A percentile compares a stretch with the other conserved stretches of the same genome.
phyloP scores from a whole-genome alignment of 2,888 invertebrate genomes.

The Cryptus armator region DNA sequence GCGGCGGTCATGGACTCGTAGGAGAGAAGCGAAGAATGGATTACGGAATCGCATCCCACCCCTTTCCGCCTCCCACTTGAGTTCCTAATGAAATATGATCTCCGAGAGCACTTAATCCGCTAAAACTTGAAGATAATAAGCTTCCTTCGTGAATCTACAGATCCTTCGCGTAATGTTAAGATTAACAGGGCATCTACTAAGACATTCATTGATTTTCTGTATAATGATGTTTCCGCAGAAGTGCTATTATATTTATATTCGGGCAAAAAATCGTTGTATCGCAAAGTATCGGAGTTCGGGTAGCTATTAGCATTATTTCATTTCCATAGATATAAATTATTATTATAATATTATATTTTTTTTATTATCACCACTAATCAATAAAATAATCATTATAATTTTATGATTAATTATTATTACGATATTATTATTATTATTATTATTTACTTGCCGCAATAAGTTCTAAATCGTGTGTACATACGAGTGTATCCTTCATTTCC shows the following conservation, averaged over 20 bases:
- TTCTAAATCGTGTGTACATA: no score
- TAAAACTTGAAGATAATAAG: constrained; percentile 16
- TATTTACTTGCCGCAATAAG: no score
- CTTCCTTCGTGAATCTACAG: neutral
- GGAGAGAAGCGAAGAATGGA: constrained; percentile 1
- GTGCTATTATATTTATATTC: neutral
- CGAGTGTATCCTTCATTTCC: no score
- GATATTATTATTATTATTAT: no score
- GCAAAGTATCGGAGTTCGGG: neutral
- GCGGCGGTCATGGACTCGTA: neutral
- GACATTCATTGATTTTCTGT: constrained; percentile 46
- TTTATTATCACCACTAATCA: no score
- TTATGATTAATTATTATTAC: no score
- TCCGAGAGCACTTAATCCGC: neutral
- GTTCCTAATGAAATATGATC: constrained; percentile 40
- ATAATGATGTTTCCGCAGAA: neutral
- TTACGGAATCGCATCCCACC: constrained; percentile 12
- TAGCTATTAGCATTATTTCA: no score
- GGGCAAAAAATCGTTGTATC: neutral
- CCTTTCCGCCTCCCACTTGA: neutral
- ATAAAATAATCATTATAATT: no score
- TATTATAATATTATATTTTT: no score
- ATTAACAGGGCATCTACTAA: constrained; percentile 25
- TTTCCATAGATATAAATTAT: no score
- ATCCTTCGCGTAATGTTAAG: neutral